phyloP scores from a whole-genome alignment of 2,113 vertebrate species.

The Ciconia maguari region DNA sequence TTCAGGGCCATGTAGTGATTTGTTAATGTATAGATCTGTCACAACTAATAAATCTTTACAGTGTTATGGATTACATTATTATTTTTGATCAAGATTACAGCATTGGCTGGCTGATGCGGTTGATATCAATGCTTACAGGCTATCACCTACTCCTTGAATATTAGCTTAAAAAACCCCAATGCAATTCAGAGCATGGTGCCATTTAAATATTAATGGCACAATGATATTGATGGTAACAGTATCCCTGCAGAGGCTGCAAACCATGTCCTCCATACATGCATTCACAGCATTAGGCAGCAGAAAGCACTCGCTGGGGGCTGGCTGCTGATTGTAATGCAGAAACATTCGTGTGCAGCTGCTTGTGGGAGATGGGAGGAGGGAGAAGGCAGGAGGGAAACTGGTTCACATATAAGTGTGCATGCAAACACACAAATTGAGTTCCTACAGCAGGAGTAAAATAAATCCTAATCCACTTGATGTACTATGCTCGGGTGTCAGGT shows the following conservation, averaged over 20 bases:
- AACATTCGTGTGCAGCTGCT: not conserved
- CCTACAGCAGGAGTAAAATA: not conserved
- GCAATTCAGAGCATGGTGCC: conserved; percentile 39
- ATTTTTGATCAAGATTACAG: conserved; percentile 70
- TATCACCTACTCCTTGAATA: conserved; percentile 20
- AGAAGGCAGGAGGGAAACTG: not conserved
- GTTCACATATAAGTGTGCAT: not conserved
- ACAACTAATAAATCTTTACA: conserved; percentile 65
- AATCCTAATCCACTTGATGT: not conserved
- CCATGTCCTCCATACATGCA: not conserved
- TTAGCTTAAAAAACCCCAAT: not conserved
- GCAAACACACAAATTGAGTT: not conserved
- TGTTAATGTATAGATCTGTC: conserved; percentile 63
- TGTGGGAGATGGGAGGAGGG: not conserved
- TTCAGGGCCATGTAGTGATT: conserved; percentile 45
- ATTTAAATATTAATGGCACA: conserved; percentile 64
- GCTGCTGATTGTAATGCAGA: not conserved
- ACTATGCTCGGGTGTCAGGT: not conserved
- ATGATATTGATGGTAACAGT: conserved; percentile 21
- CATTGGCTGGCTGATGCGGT: not conserved
- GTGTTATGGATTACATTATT: conserved; percentile 68
- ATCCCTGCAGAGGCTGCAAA: not conserved
- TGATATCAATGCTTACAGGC: conserved; percentile 34
- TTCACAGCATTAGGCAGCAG: not conserved
- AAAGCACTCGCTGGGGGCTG: not conserved